Conservation (phyloP, 35 echinoderm and acorn worm species). For the Stichopus chloronotus region DNA sequence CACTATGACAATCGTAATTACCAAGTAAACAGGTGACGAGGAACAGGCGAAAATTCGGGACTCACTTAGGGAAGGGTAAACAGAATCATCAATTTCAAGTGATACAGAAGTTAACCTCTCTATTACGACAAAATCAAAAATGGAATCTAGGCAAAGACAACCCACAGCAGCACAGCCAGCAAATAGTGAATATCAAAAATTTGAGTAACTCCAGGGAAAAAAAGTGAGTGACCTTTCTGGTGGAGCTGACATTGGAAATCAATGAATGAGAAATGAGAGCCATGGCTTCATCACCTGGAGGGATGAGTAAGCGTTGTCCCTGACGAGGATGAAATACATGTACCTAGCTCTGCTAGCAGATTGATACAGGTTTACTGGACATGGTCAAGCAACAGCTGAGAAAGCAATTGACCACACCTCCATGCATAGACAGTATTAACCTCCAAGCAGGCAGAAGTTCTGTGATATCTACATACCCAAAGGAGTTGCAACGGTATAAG, state of each 20-base stretch:
- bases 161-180: background rate
- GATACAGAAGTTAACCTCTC: background rate
- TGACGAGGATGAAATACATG: background rate
- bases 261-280: background rate
- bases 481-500: no score
- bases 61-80: background rate
- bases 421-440: background rate
- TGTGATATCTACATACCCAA: no score
- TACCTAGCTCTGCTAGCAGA: background rate
- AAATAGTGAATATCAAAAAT: background rate
- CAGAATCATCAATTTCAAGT: background rate
- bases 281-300: background rate
- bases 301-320: background rate
- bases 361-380: background rate
- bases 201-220: background rate
- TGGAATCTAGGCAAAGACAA: no score
- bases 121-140: background rate
- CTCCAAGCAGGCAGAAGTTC: no score
- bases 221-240: background rate
- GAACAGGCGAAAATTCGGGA: background rate
- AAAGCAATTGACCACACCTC: background rate
- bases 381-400: background rate
- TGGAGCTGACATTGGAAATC: background rate
- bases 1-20: slow-evolving; percentile 5
- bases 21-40: background rate